Percentiles rank a stretch among this genome's conserved stretches.
phyloP scores from a whole-genome alignment of 1,140 invertebrate species.

The Eumeta japonica region DNA sequence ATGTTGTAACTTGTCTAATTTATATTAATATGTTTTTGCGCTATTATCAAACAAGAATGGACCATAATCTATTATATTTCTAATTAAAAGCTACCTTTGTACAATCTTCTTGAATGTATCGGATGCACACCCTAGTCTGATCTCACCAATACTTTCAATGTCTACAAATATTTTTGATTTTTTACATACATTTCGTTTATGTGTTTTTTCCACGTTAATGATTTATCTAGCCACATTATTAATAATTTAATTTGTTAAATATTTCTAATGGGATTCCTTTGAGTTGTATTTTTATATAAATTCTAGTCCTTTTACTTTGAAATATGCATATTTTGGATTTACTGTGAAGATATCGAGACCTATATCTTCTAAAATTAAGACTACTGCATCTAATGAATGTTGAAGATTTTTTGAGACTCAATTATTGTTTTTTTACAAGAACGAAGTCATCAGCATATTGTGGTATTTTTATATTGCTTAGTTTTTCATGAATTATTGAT shows the following conservation, averaged over 20 bases:
- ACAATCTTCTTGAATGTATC: too few relatives aligned
- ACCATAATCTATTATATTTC: too few relatives aligned
- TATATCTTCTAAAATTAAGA: constrained; percentile 7
- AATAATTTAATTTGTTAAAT: constrained; percentile 11
- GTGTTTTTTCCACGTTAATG: background rate
- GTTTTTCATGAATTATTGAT: constrained; percentile 6
- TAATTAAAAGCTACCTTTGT: too few relatives aligned
- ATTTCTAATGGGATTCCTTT: constrained; percentile 5
- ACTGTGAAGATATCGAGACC: constrained; percentile 8
- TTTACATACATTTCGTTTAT: background rate
- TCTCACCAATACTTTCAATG: too few relatives aligned
- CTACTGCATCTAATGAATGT: constrained; percentile 5
- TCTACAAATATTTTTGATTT: too few relatives aligned
- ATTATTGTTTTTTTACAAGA: constrained; percentile 5
- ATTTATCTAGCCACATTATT: constrained; percentile 2
- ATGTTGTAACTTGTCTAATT: constrained; percentile 6
- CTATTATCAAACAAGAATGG: constrained; percentile 3
- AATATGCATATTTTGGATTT: constrained; percentile 19
- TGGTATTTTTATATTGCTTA: constrained; percentile 4
- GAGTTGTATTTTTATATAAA: constrained; percentile 5
- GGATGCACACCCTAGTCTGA: constrained; percentile 3
- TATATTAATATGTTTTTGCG: background rate
- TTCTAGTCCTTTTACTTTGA: constrained; percentile 5
- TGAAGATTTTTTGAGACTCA: background rate
- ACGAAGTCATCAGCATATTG: constrained; percentile 20